Conservation (phyloP, 2,113 vertebrate species). For the Oryctolagus cuniculus region DNA sequence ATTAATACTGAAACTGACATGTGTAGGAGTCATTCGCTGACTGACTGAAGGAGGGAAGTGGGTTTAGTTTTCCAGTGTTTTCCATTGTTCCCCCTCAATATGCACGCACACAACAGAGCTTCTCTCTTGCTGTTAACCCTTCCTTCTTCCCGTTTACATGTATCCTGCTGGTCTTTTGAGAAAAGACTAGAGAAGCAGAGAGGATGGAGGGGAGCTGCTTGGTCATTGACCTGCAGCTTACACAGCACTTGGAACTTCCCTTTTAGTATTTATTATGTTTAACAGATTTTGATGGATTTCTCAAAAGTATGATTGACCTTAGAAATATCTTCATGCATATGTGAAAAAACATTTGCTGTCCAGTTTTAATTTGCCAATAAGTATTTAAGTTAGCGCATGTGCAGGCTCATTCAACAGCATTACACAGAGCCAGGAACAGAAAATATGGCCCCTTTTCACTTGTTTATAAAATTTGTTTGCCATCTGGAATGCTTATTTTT, state of each 20-base stretch:
- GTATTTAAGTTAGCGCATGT: not conserved
- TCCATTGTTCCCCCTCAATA: not conserved
- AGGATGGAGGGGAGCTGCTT: not conserved
- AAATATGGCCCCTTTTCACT: slow-evolving; percentile 45
- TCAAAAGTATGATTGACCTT: slow-evolving; percentile 49
- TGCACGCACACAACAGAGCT: not conserved
- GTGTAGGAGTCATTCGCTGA: slow-evolving; percentile 1
- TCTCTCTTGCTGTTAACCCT: not conserved
- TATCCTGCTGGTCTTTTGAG: slow-evolving; percentile 14
- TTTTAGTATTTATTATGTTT: slow-evolving; percentile 49
- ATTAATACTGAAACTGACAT: not conserved
- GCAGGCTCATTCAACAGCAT: not conserved
- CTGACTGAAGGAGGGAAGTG: not conserved
- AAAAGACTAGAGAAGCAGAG: not conserved
- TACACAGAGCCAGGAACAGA: not conserved
- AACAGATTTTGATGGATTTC: slow-evolving; percentile 48
- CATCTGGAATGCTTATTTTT: slow-evolving; percentile 62
- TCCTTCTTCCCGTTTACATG: not conserved
- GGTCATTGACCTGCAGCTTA: not conserved
- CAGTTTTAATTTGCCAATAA: not conserved
- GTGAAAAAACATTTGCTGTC: slow-evolving; percentile 39
- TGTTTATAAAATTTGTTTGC: slow-evolving; percentile 70
- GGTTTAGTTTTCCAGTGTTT: slow-evolving; percentile 45
- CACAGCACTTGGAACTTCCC: not conserved
- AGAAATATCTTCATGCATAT: slow-evolving; percentile 37